Evolutionary conservation across 2,888 invertebrate species (phyloP), one percentile per base, ranked within the genome.

Genomic region (Listrodromus nycthemerus): DNA sequence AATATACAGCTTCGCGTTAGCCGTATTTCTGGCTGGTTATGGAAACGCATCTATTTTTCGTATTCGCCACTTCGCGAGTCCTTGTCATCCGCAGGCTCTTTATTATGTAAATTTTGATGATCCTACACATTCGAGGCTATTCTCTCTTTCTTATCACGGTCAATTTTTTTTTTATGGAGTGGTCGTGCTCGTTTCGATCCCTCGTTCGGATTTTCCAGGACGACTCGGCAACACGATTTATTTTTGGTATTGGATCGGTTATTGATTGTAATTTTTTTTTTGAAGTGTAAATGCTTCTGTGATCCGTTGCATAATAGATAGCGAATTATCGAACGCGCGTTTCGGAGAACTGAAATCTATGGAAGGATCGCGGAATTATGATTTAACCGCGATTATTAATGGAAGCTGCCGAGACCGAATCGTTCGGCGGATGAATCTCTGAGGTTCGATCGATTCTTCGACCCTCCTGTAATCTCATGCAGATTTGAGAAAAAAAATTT

Each of bases 21-120:
- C 19, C 24, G 33, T 52, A 52, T 52, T 70, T 70, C 33, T 70
- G 19, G 70, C 33, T 50, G 52, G 52, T 70, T 70, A 70, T 70
- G 70, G 61, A 61, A 24, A 55, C 52, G 50, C 71, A 71, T 58
- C 71, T 58, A 71, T 71, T 71, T 61, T 71, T 37, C n/a, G 55
- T n/a, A 71, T 3, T 24, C 58, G 55, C 33, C 21, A 73, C 55
- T 61, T n/a, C 33, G n/a, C 58, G 16, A 61, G 41, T 2, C 27
- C 30, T 16, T 16, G 30, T 61, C 7, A 61, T 30, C 6, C 41
- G 41, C 13, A 4, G 41, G 13, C 7, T 24, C 6, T 27, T 61
- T 61, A 30, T 16, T 13, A 61, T 27, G 30, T 61, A 16, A 27
- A 30, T 61, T 30, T 30, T n/a, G 30, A 61, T 27, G 16, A 61